These are phyloP conservation scores for Aleiodes leptofemur DNA, from an alignment of 2,888 invertebrate genomes.

Conservation along the genomic window DNA sequence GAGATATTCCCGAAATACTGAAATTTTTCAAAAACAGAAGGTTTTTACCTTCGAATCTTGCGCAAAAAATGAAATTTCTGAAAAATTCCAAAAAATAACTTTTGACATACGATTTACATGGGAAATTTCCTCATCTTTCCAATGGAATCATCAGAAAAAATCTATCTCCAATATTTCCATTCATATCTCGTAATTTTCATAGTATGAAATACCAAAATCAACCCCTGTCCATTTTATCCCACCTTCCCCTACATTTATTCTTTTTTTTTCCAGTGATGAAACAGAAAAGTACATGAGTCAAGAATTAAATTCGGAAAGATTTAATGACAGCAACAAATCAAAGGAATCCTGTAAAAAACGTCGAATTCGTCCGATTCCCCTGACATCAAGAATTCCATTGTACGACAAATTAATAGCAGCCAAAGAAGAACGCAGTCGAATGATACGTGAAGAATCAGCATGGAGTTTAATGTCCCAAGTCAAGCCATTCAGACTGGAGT, in stretches of 20 bases:
- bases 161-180: no score
- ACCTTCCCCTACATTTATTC: no score
- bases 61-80: no score
- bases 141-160: no score
- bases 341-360: slow-evolving; percentile 75
- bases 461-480: slow-evolving; percentile 71
- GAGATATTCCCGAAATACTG: no score
- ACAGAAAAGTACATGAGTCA: slow-evolving; percentile 78
- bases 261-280: slow-evolving; percentile 78
- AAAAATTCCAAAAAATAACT: no score
- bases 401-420: slow-evolving; percentile 85
- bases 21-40: no score
- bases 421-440: slow-evolving; percentile 79
- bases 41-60: no score
- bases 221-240: not conserved
- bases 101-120: no score
- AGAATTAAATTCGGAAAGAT: slow-evolving; percentile 63
- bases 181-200: no score
- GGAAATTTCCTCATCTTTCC: no score
- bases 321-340: slow-evolving; percentile 56
- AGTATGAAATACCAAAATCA: no score
- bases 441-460: slow-evolving; percentile 71
- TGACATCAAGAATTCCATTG: slow-evolving; percentile 83
- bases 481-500: slow-evolving; percentile 71
- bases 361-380: slow-evolving; percentile 82